Evolutionary conservation across 2,113 vertebrate genomes (phyloP).

Genomic region (Anhinga anhinga): DNA sequence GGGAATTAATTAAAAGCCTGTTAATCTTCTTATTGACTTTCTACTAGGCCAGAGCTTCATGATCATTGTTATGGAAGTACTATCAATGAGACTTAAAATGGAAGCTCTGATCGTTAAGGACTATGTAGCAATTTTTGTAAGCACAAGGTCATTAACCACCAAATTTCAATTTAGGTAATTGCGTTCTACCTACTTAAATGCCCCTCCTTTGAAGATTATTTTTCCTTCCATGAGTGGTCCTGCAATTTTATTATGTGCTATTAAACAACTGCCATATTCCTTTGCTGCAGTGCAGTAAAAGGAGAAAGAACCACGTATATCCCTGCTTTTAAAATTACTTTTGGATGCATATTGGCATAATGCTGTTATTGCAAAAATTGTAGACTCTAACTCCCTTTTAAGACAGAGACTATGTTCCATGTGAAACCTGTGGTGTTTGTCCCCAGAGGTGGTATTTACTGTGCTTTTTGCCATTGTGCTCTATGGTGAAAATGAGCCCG

Average conservation of each 20-base stretch:
- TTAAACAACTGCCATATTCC: conserved; percentile 36
- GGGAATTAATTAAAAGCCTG: background rate
- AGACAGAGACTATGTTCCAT: background rate
- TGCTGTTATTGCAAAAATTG: background rate
- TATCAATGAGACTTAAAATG: conserved; percentile 26
- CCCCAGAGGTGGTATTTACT: background rate
- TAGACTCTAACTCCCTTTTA: background rate
- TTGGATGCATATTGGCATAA: background rate
- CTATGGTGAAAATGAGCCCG: background rate
- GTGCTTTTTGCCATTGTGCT: background rate
- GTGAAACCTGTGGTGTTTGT: background rate
- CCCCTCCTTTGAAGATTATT: conserved; percentile 18
- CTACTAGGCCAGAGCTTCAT: background rate
- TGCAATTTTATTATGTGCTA: conserved; percentile 19
- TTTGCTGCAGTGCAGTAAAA: conserved; percentile 45
- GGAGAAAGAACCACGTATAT: background rate
- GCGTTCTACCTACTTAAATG: conserved; percentile 42
- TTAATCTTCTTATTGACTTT: conserved; percentile 26
- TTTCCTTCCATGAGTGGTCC: conserved; percentile 10
- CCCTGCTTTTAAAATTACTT: background rate
- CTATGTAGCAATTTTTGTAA: background rate
- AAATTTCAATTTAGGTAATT: conserved; percentile 54
- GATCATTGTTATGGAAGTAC: background rate
- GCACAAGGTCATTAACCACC: conserved; percentile 2
- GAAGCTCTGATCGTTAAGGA: background rate